Percentiles rank a stretch among this genome's conserved stretches.
phyloP scores from a whole-genome alignment of 1,140 invertebrate species.

The Cecropterus lyciades region DNA sequence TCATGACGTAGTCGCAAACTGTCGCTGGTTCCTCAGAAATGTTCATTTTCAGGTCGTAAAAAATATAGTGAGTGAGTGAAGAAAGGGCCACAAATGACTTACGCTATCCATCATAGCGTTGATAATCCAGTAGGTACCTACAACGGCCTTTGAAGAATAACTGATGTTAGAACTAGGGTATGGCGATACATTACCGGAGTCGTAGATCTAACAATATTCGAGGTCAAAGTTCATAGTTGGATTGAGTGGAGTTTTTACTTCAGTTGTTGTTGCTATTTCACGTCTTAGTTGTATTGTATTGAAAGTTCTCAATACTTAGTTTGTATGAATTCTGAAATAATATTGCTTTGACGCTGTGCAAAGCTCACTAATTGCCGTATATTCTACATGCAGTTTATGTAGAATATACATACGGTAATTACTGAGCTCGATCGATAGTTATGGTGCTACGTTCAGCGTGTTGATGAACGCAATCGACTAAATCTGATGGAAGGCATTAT shows the following conservation, averaged over 20 bases:
- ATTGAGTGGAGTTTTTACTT: not conserved
- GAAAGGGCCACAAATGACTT: constrained; percentile 33
- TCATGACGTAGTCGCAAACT: constrained; percentile 16
- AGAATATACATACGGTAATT: no score
- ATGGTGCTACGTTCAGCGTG: no score
- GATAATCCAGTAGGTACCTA: constrained; percentile 21
- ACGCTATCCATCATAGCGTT: constrained; percentile 29
- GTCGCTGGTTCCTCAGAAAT: constrained; percentile 11
- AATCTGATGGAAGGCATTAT: no score
- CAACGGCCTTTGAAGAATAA: constrained; percentile 22
- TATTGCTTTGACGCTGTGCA: no score
- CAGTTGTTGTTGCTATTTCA: not conserved
- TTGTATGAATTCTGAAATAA: no score
- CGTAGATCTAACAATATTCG: constrained; percentile 2
- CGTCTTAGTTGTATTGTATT: not conserved
- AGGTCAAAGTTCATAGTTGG: not conserved
- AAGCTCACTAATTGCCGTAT: no score
- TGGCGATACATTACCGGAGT: constrained; percentile 1
- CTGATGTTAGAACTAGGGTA: not conserved
- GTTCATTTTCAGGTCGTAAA: constrained; percentile 27
- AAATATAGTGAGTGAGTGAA: constrained; percentile 23
- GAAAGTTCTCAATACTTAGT: no score
- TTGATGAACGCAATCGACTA: no score
- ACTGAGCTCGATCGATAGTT: no score
- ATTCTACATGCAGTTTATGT: no score